A percentile compares a stretch with the other conserved stretches of the same genome.
Conservation (phyloP, 1,140 invertebrate genomes). For the Melipona quadrifasciata region DNA sequence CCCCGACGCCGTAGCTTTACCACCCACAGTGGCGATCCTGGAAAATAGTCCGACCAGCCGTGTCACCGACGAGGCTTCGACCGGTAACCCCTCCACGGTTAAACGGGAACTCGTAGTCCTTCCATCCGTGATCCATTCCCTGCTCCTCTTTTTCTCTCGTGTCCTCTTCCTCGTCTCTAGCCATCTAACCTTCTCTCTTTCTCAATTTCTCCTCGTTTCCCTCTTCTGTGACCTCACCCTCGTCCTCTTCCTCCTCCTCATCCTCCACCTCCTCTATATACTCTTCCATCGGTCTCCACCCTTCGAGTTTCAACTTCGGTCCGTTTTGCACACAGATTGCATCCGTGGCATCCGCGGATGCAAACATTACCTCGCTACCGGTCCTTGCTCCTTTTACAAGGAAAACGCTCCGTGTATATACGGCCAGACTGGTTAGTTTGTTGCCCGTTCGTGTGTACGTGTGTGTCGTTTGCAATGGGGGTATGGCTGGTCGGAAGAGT, state of each 20-base stretch:
- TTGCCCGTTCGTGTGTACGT: background rate
- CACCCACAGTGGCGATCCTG: constrained; percentile 58
- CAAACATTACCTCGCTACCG: constrained; percentile 75
- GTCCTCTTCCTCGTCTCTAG: background rate
- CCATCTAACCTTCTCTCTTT: background rate
- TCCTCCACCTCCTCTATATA: background rate
- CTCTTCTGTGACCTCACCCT: background rate
- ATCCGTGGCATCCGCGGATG: constrained; percentile 75
- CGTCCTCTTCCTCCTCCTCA: background rate
- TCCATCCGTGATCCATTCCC: constrained; percentile 53
- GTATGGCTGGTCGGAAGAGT: constrained; percentile 47
- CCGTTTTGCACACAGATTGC: constrained; percentile 78
- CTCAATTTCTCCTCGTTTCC: too few relatives aligned
- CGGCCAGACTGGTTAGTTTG: constrained; percentile 25
- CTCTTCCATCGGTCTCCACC: constrained; percentile 30
- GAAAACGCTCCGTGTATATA: constrained; percentile 45
- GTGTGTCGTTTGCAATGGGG: constrained; percentile 21
- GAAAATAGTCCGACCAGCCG: constrained; percentile 60
- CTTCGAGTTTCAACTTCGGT: constrained; percentile 62
- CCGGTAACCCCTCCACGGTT: constrained; percentile 55
- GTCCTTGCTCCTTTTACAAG: constrained; percentile 47
- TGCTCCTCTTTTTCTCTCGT: background rate
- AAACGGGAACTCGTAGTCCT: constrained; percentile 38
- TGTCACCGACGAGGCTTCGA: constrained; percentile 58
- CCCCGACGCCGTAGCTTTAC: constrained; percentile 64